Evolutionary conservation across 2,113 vertebrate genomes (phyloP).

Genomic region (Otolemur garnettii): DNA sequence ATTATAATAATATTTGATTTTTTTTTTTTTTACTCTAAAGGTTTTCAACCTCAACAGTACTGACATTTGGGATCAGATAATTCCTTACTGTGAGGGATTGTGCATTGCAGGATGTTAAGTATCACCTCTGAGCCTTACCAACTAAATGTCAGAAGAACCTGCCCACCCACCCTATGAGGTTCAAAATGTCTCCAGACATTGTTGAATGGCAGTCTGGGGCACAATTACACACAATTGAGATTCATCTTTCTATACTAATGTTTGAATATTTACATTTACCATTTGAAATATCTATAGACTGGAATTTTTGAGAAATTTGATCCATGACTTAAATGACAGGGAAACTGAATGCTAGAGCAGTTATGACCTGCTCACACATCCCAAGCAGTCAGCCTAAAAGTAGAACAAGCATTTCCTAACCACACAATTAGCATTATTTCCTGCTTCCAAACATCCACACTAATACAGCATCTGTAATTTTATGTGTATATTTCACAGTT

Average conservation of each 20-base stretch:
- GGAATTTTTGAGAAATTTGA: constrained; percentile 11
- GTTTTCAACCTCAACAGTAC: not conserved
- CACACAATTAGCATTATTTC: not conserved
- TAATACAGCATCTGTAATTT: not conserved
- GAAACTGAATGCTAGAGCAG: constrained; percentile 8
- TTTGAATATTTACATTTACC: not conserved
- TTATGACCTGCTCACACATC: not conserved
- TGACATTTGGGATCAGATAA: not conserved
- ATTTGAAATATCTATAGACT: constrained; percentile 4
- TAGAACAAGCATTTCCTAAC: not conserved
- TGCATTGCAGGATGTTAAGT: too few species aligned
- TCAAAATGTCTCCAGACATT: not conserved
- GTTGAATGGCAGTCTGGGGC: not conserved
- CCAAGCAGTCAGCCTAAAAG: not conserved
- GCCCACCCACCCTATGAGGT: not conserved
- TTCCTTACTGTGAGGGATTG: not conserved
- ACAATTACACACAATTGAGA: not conserved
- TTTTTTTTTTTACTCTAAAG: not conserved
- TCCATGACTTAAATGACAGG: not conserved
- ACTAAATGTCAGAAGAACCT: not conserved
- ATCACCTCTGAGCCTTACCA: not conserved
- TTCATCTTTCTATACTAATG: not conserved
- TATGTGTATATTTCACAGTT: not conserved
- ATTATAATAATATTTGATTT: not conserved
- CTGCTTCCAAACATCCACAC: not conserved